Evolutionary conservation across 2,888 invertebrate species (phyloP).

Genomic region (Lochmaea crataegi): DNA sequence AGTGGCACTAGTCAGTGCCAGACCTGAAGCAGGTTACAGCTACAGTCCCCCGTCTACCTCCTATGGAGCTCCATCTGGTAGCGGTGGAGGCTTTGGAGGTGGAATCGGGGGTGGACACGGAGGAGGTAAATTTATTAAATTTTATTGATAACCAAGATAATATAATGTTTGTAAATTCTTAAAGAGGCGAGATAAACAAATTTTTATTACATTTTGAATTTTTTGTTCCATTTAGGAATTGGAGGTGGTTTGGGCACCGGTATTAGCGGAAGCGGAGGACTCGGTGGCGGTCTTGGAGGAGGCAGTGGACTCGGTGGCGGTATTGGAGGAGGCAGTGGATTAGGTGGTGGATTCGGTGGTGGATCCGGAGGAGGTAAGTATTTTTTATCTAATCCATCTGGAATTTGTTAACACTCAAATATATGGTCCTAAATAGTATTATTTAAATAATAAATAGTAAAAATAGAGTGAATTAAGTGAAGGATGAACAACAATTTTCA

Average conservation of each 20-base stretch:
- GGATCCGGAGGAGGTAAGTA: slow-evolving; percentile 25
- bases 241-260: background rate
- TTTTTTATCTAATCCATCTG: background rate
- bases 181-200: background rate
- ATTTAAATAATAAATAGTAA: background rate
- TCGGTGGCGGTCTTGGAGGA: slow-evolving; percentile 42
- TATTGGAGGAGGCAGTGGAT: slow-evolving; percentile 48
- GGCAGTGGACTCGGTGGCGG: slow-evolving; percentile 48
- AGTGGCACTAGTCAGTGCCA: slow-evolving; percentile 72
- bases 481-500: background rate
- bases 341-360: slow-evolving; percentile 39
- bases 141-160: background rate
- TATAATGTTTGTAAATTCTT: background rate
- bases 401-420: background rate
- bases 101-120: slow-evolving; percentile 54
- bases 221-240: background rate
- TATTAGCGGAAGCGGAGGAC: slow-evolving; percentile 10
- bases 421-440: background rate
- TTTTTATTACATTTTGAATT: background rate
- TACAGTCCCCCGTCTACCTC: slow-evolving; percentile 66
- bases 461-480: background rate
- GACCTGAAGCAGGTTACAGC: slow-evolving; percentile 74
- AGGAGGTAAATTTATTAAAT: slow-evolving; percentile 10
- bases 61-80: slow-evolving; percentile 63
- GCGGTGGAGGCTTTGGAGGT: slow-evolving; percentile 59